phyloP scores from a whole-genome alignment of 2,888 invertebrate species.

The Argynnis bischoffii region DNA sequence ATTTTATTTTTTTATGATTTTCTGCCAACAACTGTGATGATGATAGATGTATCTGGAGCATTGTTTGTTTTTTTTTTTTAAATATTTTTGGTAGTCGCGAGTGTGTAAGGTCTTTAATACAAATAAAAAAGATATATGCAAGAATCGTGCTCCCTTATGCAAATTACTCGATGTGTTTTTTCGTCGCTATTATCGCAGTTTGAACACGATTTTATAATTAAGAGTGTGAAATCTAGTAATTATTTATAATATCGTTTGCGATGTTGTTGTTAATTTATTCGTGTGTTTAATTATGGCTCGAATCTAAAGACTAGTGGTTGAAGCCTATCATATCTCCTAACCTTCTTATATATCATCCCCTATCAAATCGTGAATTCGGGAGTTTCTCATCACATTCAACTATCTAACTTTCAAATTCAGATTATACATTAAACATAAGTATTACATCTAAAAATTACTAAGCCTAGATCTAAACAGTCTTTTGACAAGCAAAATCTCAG shows the following conservation, averaged over 20 bases:
- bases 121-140: slow-evolving; percentile 68
- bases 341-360: too few relatives aligned
- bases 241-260: slow-evolving; percentile 39
- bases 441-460: too few relatives aligned
- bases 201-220: slow-evolving; percentile 63
- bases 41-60: not conserved
- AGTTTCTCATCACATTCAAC: too few relatives aligned
- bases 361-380: too few relatives aligned
- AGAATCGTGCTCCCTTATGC: slow-evolving; percentile 68
- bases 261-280: not conserved
- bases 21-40: not conserved
- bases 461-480: too few relatives aligned
- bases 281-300: not conserved
- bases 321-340: too few relatives aligned
- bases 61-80: not conserved
- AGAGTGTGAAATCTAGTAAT: slow-evolving; percentile 54
- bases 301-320: too few relatives aligned
- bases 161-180: slow-evolving; percentile 58
- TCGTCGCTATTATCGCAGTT: slow-evolving; percentile 55
- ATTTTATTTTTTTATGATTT: not conserved
- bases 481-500: not conserved
- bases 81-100: not conserved
- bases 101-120: slow-evolving; percentile 23
- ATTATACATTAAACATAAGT: too few relatives aligned
- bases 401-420: too few relatives aligned